Evolutionary conservation across 2,113 vertebrate species (phyloP).

Genomic region (Cephalopterus ornatus): DNA sequence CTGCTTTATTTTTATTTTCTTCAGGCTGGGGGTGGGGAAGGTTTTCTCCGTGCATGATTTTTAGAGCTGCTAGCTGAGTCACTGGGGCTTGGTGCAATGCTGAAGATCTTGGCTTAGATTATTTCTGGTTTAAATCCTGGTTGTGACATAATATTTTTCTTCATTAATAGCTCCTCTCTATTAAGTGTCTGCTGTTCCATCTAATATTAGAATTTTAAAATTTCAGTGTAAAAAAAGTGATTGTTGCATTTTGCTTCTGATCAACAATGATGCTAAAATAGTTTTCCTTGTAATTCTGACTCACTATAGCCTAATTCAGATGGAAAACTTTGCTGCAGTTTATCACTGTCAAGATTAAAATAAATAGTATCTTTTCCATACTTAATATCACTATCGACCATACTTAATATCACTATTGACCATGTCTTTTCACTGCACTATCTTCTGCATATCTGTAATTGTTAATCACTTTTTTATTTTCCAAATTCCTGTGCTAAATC

Average conservation of each 20-base stretch:
- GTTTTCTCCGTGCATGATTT: neutral
- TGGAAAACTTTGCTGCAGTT: neutral
- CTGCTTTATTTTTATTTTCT: neutral
- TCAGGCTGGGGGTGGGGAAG: neutral
- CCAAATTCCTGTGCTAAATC: neutral
- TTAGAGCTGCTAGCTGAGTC: slow-evolving; percentile 9
- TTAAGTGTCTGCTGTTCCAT: neutral
- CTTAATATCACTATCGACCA: neutral
- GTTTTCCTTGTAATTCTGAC: neutral
- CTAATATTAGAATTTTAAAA: neutral
- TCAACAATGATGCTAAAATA: neutral
- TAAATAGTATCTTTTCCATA: neutral
- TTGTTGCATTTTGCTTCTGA: neutral
- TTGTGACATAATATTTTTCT: neutral
- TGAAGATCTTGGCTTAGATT: neutral
- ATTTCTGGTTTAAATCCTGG: neutral
- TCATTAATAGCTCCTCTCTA: neutral
- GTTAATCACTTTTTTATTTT: neutral
- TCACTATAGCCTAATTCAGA: neutral
- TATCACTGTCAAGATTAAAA: neutral
- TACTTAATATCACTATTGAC: neutral
- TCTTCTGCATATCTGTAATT: neutral
- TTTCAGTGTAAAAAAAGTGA: neutral
- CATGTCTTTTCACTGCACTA: neutral
- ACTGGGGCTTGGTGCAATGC: neutral